Evolutionary conservation across 1,140 invertebrate species (phyloP).

Genomic region (Palaemon carinicauda): DNA sequence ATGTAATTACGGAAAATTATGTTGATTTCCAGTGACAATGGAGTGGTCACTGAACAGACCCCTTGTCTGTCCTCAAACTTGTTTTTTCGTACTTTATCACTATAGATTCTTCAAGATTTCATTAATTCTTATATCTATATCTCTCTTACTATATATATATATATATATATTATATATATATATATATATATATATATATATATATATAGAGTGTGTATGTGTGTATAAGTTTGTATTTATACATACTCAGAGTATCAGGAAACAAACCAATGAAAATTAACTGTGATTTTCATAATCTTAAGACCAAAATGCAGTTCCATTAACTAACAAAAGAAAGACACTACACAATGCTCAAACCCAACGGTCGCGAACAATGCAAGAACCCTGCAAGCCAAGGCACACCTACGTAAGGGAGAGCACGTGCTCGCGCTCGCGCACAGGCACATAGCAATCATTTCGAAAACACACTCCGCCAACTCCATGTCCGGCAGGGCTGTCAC

Average conservation of each 20-base stretch:
- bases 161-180: neutral
- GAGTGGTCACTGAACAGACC: too few relatives aligned
- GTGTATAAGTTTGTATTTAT: neutral
- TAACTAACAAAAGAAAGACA: neutral
- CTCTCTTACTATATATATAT: neutral
- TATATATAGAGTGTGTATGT: neutral
- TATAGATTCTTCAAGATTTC: too few relatives aligned
- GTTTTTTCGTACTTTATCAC: too few relatives aligned
- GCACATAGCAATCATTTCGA: neutral
- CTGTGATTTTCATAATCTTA: too few relatives aligned
- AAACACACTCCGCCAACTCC: neutral
- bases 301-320: too few relatives aligned
- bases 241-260: neutral
- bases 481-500: neutral
- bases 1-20: too few relatives aligned
- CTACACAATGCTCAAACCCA: too few relatives aligned
- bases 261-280: neutral
- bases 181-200: constrained; percentile 14
- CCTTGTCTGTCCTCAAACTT: too few relatives aligned
- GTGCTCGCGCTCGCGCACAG: neutral
- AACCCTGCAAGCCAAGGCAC: neutral
- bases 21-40: too few relatives aligned
- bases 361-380: neutral
- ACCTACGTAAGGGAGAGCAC: neutral
- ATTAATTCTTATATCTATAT: too few relatives aligned